These are phyloP conservation scores for Loripinus fragilis DNA, from an alignment of 2,888 invertebrate species.

Conservation along the genomic window DNA sequence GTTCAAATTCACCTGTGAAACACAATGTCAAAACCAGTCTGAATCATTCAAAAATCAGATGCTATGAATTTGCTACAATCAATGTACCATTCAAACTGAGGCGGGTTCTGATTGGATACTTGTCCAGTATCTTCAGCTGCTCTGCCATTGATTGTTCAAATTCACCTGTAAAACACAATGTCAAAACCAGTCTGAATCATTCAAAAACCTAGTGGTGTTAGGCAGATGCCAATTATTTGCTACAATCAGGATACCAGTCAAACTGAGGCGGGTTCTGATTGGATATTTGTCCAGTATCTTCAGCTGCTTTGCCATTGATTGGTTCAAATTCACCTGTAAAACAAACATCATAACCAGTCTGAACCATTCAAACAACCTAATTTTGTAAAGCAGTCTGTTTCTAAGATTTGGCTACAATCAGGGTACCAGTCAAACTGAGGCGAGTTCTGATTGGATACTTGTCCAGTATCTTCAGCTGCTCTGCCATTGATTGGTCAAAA, in stretches of 20 bases:
- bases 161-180: too few relatives aligned
- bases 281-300: background rate
- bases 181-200: too few relatives aligned
- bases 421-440: constrained; percentile 81
- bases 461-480: constrained; percentile 74
- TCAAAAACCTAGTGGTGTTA: too few relatives aligned
- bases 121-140: background rate
- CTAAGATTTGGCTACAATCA: constrained; percentile 83
- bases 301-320: background rate
- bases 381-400: too few relatives aligned
- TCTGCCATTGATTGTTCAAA: background rate
- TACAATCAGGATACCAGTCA: background rate
- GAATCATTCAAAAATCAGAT: too few relatives aligned
- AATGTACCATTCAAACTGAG: background rate
- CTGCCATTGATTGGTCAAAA: constrained; percentile 80
- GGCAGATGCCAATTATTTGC: too few relatives aligned
- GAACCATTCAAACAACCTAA: too few relatives aligned
- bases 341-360: too few relatives aligned
- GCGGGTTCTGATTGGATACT: background rate
- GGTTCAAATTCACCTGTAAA: background rate
- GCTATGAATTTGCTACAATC: too few relatives aligned
- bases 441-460: constrained; percentile 81
- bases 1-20: constrained; percentile 80
- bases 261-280: background rate
- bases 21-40: too few relatives aligned